Base-by-base conservation (phyloP, 2,888 invertebrate species). In the Scelioninae gen. 2 region DNA sequence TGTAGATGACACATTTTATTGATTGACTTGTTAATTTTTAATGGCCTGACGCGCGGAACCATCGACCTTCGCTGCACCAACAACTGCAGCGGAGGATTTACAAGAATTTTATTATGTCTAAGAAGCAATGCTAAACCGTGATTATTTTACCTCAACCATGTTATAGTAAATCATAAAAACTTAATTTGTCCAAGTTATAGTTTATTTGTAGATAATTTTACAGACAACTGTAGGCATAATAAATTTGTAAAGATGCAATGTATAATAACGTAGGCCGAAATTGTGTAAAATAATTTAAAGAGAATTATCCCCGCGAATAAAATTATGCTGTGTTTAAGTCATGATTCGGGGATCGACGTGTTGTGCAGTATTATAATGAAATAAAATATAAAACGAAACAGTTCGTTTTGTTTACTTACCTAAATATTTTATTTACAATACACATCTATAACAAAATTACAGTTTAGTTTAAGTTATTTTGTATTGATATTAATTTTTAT, bases 311-410 rank as follows among this genome's bases (percentile, higher is more conserved):
- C 68, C 48, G 57, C 57, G 68, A 57, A 50, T 73, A 55, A 77
- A 63, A 52, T 69, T 73, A 68, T 68, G 60, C 77, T 79, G 75
- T 69, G 58, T 68, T 74, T 73, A 77, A 76, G 75, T 80, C 41
- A 63, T 50, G 65, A 75, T 77, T 74, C 31, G 67, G 73, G 69
- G 77, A 76, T 73, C 55, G 72, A 80, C 75, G 76, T 80, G 78
- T 81, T 81, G 81, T 80, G 83, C 84, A 85, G 84, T 85, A 85
- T 84, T 84, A 85, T 75, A 72, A 76, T 77, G 73, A 67, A 84
- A 84, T 83, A 83, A 84, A 84, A 74, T 31, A 53, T 61, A 31
- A 70, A 69, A 74, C 67, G 78, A 77, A 43, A 37, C 16, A 9
- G 31, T 46, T 16, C 0, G 22, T 4, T 19, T 4, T 33, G 18